These are phyloP conservation scores for Oryzaephilus surinamensis DNA, from an alignment of 1,140 invertebrate species.

Conservation along the genomic window DNA sequence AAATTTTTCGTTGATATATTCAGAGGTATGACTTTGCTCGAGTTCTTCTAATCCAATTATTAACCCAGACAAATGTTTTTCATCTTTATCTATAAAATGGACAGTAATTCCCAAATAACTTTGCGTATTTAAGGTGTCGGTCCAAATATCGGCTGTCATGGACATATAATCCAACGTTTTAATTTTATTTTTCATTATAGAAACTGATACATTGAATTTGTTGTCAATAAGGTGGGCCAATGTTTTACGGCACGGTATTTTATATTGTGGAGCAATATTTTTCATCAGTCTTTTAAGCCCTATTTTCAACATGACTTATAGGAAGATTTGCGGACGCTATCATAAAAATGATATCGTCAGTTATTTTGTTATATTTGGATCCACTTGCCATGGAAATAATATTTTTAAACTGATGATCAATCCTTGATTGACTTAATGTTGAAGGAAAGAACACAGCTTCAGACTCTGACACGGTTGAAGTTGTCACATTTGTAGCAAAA, in stretches of 20 bases:
- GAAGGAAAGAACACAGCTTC: no score
- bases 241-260: background rate
- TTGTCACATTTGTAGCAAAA: no score
- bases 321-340: background rate
- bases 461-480: no score
- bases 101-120: background rate
- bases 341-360: background rate
- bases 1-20: background rate
- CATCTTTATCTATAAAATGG: background rate
- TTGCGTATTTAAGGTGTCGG: background rate
- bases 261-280: background rate
- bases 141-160: background rate
- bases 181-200: background rate
- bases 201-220: background rate
- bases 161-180: background rate
- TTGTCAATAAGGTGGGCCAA: background rate
- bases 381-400: background rate
- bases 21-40: background rate
- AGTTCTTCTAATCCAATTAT: background rate
- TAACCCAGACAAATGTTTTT: background rate
- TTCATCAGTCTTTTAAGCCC: background rate
- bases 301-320: background rate
- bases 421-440: no score
- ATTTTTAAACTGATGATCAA: no score
- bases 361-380: background rate